phyloP scores from a whole-genome alignment of 2,797 vertebrate species.

The Dendrocincla tyrannina region DNA sequence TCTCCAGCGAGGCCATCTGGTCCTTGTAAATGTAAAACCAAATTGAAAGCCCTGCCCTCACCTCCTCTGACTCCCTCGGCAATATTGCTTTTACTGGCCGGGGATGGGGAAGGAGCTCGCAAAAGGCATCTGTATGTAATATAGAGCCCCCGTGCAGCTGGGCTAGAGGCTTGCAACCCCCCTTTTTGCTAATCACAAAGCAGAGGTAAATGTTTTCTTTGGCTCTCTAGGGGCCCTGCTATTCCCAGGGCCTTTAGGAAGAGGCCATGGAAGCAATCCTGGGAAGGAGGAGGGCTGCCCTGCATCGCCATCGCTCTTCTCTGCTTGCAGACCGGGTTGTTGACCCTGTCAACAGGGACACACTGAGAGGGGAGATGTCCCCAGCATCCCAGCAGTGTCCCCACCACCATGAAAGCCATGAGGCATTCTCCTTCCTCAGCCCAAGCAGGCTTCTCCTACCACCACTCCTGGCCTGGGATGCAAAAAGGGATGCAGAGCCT shows the following conservation, averaged over 20 bases:
- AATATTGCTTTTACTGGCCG: conserved; percentile 14
- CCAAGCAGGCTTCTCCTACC: background rate
- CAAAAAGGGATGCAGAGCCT: background rate
- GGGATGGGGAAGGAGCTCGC: background rate
- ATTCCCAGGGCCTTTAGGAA: background rate
- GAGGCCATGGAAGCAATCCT: background rate
- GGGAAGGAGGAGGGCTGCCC: background rate
- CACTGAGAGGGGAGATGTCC: rapidly evolving
- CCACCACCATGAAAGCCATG: background rate
- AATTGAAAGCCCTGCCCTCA: conserved; percentile 65
- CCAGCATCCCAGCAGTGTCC: background rate
- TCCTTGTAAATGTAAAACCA: conserved; percentile 71
- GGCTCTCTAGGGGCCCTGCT: background rate
- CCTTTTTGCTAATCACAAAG: conserved; percentile 8
- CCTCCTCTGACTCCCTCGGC: conserved; percentile 41
- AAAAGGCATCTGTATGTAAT: conserved; percentile 59
- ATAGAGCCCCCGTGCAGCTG: conserved; percentile 8
- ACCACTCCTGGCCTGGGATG: background rate
- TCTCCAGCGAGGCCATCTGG: conserved; percentile 64
- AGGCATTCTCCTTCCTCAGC: background rate
- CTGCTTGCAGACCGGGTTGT: background rate
- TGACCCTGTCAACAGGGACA: background rate
- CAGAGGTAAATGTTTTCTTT: conserved; percentile 56
- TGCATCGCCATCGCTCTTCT: background rate
- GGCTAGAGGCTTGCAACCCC: background rate